phyloP scores from a whole-genome alignment of 2,888 invertebrate genomes.

The Andrena minutula region DNA sequence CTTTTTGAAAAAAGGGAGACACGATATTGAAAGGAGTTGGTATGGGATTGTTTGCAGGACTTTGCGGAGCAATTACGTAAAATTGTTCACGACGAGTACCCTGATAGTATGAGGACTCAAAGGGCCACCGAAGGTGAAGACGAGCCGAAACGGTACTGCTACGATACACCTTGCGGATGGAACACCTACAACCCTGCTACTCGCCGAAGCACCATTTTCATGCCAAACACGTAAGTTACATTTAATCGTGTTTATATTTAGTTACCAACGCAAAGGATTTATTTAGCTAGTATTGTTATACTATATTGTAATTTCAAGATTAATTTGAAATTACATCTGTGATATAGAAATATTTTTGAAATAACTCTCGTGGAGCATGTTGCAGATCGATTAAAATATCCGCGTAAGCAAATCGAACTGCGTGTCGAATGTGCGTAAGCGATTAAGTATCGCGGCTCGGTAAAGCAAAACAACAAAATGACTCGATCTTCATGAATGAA shows the following conservation, averaged over 20 bases:
- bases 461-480: conserved; percentile 10
- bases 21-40: neutral
- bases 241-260: neutral
- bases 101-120: conserved; percentile 66
- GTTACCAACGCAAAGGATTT: no score
- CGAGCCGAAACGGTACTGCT: conserved; percentile 75
- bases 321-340: neutral
- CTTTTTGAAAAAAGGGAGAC: neutral
- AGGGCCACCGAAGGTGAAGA: conserved; percentile 69
- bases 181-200: conserved; percentile 86
- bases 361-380: neutral
- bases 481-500: conserved; percentile 34
- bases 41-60: conserved; percentile 59
- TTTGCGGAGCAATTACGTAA: conserved; percentile 69
- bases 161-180: conserved; percentile 87
- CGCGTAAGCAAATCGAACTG: neutral
- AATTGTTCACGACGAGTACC: conserved; percentile 62
- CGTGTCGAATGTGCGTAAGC: neutral
- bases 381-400: neutral
- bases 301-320: neutral
- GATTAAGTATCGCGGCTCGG: conserved; percentile 1
- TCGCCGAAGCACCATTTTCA: conserved; percentile 86
- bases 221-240: conserved; percentile 87
- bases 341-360: neutral
- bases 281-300: no score